Evolutionary conservation across 37 sponge, comb jelly and placozoan genomes (phyloP).

Genomic region (Axinella damicornis): DNA sequence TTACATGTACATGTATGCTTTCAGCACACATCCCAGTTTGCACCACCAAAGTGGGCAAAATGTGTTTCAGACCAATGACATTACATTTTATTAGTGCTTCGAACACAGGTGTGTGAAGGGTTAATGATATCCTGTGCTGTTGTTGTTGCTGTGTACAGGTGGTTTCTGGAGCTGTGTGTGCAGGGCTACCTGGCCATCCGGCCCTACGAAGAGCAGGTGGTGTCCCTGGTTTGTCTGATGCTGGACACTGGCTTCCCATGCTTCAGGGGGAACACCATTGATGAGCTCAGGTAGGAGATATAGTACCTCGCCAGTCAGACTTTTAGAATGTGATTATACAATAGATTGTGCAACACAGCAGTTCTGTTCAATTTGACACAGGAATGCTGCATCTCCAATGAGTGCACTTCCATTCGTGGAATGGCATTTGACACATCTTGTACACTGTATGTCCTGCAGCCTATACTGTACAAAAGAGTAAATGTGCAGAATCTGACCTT

Average conservation of each 20-base stretch:
- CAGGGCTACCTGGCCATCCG: constrained; percentile 92
- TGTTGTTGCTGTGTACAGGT: constrained; percentile 33
- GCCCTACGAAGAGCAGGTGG: constrained; percentile 89
- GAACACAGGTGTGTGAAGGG: neutral
- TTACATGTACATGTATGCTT: neutral
- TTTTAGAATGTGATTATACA: too few relatives aligned
- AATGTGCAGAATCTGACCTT: too few relatives aligned
- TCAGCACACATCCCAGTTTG: neutral
- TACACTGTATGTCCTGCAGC: too few relatives aligned
- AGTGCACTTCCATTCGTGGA: too few relatives aligned
- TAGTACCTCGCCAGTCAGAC: too few relatives aligned
- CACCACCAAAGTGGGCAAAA: too few relatives aligned
- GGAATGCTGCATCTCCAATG: too few relatives aligned
- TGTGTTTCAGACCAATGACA: too few relatives aligned
- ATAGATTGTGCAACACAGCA: too few relatives aligned
- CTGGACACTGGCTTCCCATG: constrained; percentile 97
- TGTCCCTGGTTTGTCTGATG: constrained; percentile 94
- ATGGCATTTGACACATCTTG: too few relatives aligned
- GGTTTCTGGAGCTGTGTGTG: constrained; percentile 92
- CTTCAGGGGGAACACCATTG: constrained; percentile 94
- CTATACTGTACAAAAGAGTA: too few relatives aligned
- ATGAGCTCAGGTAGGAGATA: constrained; percentile 75
- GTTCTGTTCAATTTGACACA: too few relatives aligned
- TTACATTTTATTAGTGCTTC: neutral
- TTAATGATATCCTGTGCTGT: neutral